Base-by-base conservation (phyloP, 2,888 invertebrate genomes). In the Labia minor region DNA sequence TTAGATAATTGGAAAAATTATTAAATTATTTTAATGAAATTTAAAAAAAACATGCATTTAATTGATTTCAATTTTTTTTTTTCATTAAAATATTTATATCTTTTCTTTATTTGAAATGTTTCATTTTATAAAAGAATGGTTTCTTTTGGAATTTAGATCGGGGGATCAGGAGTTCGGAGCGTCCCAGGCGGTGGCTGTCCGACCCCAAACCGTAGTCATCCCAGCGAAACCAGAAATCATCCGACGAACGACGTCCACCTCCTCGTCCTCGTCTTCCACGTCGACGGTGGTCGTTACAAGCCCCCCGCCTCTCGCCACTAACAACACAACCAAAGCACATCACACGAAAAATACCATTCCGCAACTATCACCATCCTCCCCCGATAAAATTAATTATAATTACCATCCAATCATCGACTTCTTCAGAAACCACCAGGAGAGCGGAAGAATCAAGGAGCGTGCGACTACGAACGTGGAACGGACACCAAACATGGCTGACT, bases 321-420 rank as follows among this genome's bases (percentile, higher is more conserved):
- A 8, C 16, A 16, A 11, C 14, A 49, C 49, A 49, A 49, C 49
- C 14, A 26, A 19, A 19, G 19, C 37, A n/a, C 21, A 21, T 19
- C n/a, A 18, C 11, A 64, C 68, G 62, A 69, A 68, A 64, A 69
- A 68, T 33, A 66, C 67, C 3, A 26, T 26, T 26, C 26, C 26
- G 3, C 26, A 26, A 26, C 3, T 26, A 26, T 66, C 66, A 72
- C 69, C 75, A 73, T 64, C 74, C 74, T 73, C 77, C 74, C 73
- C 77, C 74, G 74, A 77, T 75, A 74, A 74, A 73, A 82, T 90
- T 61, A 90, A 90, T 78, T 90, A 90, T 74, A 89, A 86, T 74
- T 90, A 90, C 73, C 90, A 90, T 77, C 90, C 90, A 1, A 90
- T 90, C 64, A 89, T 90, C 71, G 90, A 90, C 74, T 90, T 89